A percentile compares a stretch with the other conserved stretches of the same genome.
phyloP scores from a whole-genome alignment of 2,797 vertebrate genomes.

The Eremophila alpestris region DNA sequence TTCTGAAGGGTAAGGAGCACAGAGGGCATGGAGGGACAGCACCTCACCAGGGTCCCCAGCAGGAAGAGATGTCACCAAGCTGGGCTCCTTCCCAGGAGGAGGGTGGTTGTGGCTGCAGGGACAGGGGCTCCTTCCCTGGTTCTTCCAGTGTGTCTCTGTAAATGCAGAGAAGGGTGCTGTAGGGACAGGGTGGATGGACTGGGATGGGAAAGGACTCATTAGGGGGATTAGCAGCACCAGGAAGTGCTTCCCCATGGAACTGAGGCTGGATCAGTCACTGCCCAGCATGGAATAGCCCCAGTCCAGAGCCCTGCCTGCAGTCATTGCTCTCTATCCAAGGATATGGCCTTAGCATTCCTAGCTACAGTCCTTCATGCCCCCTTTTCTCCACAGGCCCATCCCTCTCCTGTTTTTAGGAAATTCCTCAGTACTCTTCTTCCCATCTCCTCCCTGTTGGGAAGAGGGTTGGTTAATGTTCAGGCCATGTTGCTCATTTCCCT shows the following conservation, averaged over 20 bases:
- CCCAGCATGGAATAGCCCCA: not conserved
- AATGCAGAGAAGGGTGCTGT: not conserved
- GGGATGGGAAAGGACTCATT: not conserved
- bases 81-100: rapidly evolving
- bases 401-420: not conserved
- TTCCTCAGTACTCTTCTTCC: not conserved
- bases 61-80: not conserved
- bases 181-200: not conserved
- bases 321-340: not conserved
- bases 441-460: not conserved
- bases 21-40: not conserved
- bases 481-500: not conserved
- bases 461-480: not conserved
- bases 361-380: not conserved
- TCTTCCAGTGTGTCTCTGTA: not conserved
- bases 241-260: not conserved
- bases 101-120: not conserved
- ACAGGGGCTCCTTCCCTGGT: not conserved
- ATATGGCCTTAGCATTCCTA: not conserved
- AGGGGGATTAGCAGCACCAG: not conserved
- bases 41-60: not conserved
- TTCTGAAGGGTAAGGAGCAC: constrained; percentile 37
- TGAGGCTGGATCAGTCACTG: not conserved
- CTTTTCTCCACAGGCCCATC: not conserved
- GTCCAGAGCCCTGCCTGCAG: not conserved